Evolutionary conservation across 2,113 vertebrate genomes (phyloP), one percentile per base, ranked within the genome.

Genomic region (Ptilorrhoa leucosticta): DNA sequence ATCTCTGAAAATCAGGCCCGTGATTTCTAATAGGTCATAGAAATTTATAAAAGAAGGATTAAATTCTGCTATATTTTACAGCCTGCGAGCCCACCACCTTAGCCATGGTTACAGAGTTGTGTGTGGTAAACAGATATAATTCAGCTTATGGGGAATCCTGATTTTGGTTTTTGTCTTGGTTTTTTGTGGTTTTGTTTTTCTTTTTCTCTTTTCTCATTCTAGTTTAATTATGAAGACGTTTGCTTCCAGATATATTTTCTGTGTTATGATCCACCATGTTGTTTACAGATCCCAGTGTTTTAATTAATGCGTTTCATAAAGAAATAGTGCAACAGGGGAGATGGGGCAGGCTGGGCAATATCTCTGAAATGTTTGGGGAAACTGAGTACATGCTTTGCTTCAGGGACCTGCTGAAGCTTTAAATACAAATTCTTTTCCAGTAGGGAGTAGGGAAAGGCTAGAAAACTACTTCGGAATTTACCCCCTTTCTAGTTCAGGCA

Each of bases 351-450:
- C 19, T 58, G 15, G 21, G 8, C 35, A 57, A 63, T 50, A 48
- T 28, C 40, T 76, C 2, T 51, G 31, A 79, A 72, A 61, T 1
- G 0, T 45, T 51, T 80, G 42, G 22, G 53, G 28, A 79, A 87
- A 80, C n/a, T 26, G 23, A 69, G 27, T 33, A 33, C 65, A 68
- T 15, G 54, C 28, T 83, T 83, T 72, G 37, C 50, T 90, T 13
- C 23, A 44, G 66, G 45, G 26, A 60, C 51, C 20, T 48, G 35
- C 27, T 73, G 42, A 72, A 70, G 24, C 33, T 93, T 77, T 88
- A 85, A 91, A 87, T 88, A 65, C 21, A 61, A 87, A 40, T 77
- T 85, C 10, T 54, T 45, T 95, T 94, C 27, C 63, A 78, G 39
- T 4, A 84, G 18, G 21, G 14, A 91, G 31, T 26, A 91, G 39